These are phyloP conservation scores for Drosophila lini DNA, from an alignment of 1,140 invertebrate species.

Conservation along the genomic window DNA sequence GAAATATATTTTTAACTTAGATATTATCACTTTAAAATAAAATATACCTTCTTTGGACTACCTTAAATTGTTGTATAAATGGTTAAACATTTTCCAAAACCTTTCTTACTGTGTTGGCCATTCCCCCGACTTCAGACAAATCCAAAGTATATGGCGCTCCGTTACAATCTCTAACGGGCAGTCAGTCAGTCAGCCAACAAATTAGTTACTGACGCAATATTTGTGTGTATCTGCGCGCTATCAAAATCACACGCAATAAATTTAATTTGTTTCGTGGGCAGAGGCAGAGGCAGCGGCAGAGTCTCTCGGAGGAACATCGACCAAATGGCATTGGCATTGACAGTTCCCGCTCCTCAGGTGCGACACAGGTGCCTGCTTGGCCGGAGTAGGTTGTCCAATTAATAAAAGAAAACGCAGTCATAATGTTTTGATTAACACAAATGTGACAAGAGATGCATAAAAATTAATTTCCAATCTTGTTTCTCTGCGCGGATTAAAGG, in stretches of 20 bases:
- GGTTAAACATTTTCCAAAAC: not conserved
- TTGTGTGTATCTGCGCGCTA: slow-evolving; percentile 69
- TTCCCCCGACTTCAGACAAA: not conserved
- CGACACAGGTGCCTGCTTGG: slow-evolving; percentile 28
- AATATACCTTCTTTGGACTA: not conserved
- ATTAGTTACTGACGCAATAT: slow-evolving; percentile 83
- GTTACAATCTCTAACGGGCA: slow-evolving; percentile 42
- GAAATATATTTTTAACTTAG: not conserved
- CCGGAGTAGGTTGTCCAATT: slow-evolving; percentile 64
- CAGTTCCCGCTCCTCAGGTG: slow-evolving; percentile 24
- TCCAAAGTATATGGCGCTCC: slow-evolving; percentile 22
- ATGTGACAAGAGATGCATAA: slow-evolving; percentile 80
- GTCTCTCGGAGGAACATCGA: slow-evolving; percentile 4
- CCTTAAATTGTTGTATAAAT: not conserved
- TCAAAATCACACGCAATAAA: slow-evolving; percentile 83
- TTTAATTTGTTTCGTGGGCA: slow-evolving; percentile 63
- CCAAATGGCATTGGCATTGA: slow-evolving; percentile 40
- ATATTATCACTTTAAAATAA: not conserved
- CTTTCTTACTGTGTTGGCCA: slow-evolving; percentile 7
- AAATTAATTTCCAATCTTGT: slow-evolving; percentile 78
- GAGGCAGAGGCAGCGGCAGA: too few relatives aligned
- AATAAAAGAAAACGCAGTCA: slow-evolving; percentile 80
- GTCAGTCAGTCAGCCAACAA: slow-evolving; percentile 57
- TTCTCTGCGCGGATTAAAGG: slow-evolving; percentile 16
- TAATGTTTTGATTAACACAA: slow-evolving; percentile 82